Evolutionary conservation across 1,140 invertebrate genomes (phyloP), one percentile per base, ranked within the genome.

Genomic region (Augochlora pura): DNA sequence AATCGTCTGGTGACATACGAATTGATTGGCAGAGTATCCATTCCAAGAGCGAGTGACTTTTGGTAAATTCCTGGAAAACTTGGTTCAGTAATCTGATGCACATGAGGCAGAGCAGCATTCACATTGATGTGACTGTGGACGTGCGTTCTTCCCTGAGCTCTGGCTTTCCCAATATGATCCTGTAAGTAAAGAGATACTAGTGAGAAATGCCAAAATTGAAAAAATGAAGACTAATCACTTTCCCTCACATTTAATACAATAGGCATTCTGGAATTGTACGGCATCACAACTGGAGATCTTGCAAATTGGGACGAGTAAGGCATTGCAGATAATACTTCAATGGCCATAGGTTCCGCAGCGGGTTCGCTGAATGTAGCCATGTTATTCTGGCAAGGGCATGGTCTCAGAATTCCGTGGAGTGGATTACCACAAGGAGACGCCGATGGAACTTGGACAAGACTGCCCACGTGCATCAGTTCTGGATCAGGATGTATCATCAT

Each of bases 351-450:
- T 14, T 71, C 27, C 5, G 49, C 5, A 39, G n/a, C 23, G 2
- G 39, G 1, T n/a, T 60, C 49, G 9, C 23, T 23, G 2, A 54
- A 12, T 5, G 23, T 4, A 2, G 49, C 49, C n/a, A 54, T 9
- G 7, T 69, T 69, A 0, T 64, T 63, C 23, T 54, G 32, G 16
- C 68, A 77, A 25, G 46, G n/a, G 18, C 68, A 77, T 4, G 49
- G n/a, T 2, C 8, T 68, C 9, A 67, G 5, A 38, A 9, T 12
- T 2, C n/a, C 2, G 12, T 77, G 57, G 0, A 64, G 1, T 5
- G 60, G 32, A 18, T 70, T 63, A 4, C 5, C 32, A 9, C 38
- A 59, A 3, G 21, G 6, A 46, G 32, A 10, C 5, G 38, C 10
- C 0, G 62, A 39, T 59, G 73, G 54, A 38, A 49, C n/a, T 62